Percentiles rank a stretch among this genome's conserved stretches.
Evolutionary conservation across 2,113 vertebrate species (phyloP).

Genomic region (Grus americana): DNA sequence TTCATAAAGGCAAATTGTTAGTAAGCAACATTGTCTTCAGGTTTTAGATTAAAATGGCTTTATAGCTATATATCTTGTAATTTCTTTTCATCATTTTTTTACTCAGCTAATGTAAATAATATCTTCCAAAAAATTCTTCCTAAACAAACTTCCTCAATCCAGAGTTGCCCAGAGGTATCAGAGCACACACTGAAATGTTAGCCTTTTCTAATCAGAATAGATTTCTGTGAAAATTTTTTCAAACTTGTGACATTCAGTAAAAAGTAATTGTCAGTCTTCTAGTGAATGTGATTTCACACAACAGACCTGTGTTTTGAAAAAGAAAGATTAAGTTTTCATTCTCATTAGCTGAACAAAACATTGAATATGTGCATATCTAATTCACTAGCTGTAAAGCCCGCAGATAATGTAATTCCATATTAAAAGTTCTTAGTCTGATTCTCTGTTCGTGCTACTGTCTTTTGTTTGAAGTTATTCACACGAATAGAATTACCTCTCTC

Average conservation of each 20-base stretch:
- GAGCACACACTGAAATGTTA: no score
- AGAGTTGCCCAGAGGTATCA: no score
- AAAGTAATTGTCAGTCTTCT: not conserved
- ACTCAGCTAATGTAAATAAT: no score
- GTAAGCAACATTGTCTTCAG: not conserved
- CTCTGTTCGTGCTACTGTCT: not conserved
- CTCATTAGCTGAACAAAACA: not conserved
- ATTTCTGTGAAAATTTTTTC: no score
- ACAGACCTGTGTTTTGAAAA: not conserved
- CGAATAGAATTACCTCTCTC: not conserved
- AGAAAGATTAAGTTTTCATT: not conserved
- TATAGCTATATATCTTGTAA: not conserved
- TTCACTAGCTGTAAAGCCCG: not conserved
- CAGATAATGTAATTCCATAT: not conserved
- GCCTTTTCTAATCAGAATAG: no score
- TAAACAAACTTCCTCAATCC: no score
- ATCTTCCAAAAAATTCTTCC: no score
- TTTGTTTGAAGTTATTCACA: not conserved
- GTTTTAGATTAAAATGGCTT: not conserved
- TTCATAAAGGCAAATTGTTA: not conserved
- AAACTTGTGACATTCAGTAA: not conserved
- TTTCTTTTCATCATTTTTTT: no score
- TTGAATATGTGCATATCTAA: fast-evolving
- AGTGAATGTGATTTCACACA: not conserved
- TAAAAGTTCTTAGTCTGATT: not conserved